Evolutionary conservation across 2,113 vertebrate genomes (phyloP).

Genomic region (Pristiophorus japonicus): DNA sequence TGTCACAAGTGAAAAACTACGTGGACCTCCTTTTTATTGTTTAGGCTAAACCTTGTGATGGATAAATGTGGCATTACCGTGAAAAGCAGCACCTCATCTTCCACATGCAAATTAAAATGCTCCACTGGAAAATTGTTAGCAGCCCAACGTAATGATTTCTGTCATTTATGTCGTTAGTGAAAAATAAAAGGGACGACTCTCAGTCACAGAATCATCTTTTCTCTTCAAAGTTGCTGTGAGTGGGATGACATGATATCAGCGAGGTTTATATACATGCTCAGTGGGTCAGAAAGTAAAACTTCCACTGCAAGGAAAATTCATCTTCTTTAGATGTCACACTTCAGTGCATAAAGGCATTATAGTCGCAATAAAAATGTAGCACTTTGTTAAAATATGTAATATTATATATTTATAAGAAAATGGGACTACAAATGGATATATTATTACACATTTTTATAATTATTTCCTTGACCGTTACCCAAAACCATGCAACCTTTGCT

Average conservation of each 20-base stretch:
- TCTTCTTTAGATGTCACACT: not conserved
- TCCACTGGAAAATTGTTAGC: not conserved
- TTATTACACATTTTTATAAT: not conserved
- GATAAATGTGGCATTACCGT: not conserved
- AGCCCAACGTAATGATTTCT: not conserved
- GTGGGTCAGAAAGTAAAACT: not conserved
- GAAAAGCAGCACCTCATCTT: conserved; percentile 1
- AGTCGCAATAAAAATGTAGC: not conserved
- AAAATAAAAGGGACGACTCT: not conserved
- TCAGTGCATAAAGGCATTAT: not conserved
- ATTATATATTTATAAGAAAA: not conserved
- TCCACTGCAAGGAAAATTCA: not conserved
- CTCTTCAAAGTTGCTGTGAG: not conserved
- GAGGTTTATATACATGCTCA: not conserved
- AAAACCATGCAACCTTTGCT: not conserved
- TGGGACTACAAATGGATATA: not conserved
- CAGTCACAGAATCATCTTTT: not conserved
- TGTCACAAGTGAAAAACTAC: not conserved
- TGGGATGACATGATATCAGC: not conserved
- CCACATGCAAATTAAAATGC: not conserved
- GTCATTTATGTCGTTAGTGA: conserved; percentile 11
- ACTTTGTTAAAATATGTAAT: not conserved
- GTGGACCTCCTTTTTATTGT: not conserved
- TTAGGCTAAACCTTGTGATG: not conserved
- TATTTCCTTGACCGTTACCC: not conserved